Conservation (phyloP, 2,888 invertebrate genomes). For the Drosophila subsilvestris region DNA sequence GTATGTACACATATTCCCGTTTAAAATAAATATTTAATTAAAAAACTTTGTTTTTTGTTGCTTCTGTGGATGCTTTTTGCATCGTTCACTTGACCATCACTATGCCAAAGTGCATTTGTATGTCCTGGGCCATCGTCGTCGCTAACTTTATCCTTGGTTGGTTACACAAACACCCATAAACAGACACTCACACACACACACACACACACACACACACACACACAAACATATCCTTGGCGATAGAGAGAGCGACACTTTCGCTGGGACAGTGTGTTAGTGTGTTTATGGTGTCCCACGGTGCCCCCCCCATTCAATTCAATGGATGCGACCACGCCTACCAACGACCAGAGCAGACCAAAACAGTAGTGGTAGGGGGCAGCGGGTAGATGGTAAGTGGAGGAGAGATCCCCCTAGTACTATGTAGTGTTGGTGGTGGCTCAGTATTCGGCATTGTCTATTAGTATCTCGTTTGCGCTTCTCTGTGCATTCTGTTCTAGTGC, state of each 20-base stretch:
- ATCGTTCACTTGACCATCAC: conserved; percentile 26
- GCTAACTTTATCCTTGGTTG: conserved; percentile 74
- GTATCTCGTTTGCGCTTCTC: conserved; percentile 78
- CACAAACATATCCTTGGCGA: not conserved
- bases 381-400: conserved; percentile 3
- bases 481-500: conserved; percentile 76
- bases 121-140: conserved; percentile 61
- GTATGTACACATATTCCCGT: too few relatives aligned
- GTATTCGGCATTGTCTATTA: conserved; percentile 75
- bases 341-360: not conserved
- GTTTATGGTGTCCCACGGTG: conserved; percentile 55
- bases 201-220: conserved; percentile 14
- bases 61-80: not conserved
- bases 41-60: not conserved
- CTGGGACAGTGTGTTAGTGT: conserved; percentile 75
- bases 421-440: conserved; percentile 3
- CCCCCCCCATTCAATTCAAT: conserved; percentile 58
- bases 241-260: conserved; percentile 63
- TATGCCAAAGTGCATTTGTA: conserved; percentile 73
- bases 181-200: conserved; percentile 4
- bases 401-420: conserved; percentile 14
- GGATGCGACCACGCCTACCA: conserved; percentile 22
- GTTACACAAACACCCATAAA: conserved; percentile 29
- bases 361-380: not conserved
- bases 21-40: not conserved